Evolutionary conservation across 1,140 invertebrate species (phyloP).

Genomic region (Leptinotarsa undecemlineata): DNA sequence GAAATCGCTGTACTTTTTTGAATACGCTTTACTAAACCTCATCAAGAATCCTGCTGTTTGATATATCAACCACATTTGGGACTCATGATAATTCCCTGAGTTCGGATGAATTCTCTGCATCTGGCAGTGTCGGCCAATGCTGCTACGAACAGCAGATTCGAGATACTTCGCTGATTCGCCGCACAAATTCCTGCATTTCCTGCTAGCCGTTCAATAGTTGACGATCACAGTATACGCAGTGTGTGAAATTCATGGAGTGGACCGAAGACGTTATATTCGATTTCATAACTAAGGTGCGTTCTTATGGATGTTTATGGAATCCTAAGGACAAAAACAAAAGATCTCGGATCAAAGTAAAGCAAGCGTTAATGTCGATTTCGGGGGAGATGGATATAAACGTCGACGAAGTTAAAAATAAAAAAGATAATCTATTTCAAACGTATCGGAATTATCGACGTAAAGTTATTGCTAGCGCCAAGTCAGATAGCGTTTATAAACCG

Average conservation of each 20-base stretch:
- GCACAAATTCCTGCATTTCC: neutral
- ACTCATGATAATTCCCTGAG: too few species aligned
- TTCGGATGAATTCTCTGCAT: too few species aligned
- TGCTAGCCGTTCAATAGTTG: neutral
- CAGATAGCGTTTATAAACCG: neutral
- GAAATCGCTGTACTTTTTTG: too few species aligned
- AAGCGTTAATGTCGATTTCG: neutral
- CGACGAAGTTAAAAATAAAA: neutral
- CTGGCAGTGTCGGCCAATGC: too few species aligned
- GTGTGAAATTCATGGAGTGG: neutral
- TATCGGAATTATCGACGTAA: neutral
- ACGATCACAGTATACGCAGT: too few species aligned
- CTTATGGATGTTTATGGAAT: neutral
- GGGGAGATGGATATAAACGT: constrained; percentile 2
- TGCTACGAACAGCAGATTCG: neutral
- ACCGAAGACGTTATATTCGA: neutral
- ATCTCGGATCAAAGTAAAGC: neutral
- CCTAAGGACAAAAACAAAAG: neutral
- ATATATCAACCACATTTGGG: too few species aligned
- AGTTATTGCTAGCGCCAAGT: neutral
- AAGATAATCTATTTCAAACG: constrained; percentile 2
- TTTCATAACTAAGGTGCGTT: neutral
- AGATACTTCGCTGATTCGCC: neutral
- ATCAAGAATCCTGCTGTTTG: too few species aligned
- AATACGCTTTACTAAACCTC: too few species aligned